Conservation (phyloP, 1,140 invertebrate genomes). For the Calephelis nemesis region DNA sequence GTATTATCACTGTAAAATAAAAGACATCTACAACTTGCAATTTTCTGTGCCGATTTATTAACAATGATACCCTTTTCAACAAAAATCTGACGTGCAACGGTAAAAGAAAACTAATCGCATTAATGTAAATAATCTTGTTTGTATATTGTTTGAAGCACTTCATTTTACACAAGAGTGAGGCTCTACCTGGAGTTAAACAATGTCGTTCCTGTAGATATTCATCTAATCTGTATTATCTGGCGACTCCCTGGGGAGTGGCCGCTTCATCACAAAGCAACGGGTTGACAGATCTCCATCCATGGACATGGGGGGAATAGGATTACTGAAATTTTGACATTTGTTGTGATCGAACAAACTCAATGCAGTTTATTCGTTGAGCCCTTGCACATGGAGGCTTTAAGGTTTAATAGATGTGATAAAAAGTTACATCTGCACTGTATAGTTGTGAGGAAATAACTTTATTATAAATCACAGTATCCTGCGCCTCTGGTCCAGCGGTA, state of each 20-base stretch:
- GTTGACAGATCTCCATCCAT: constrained; percentile 72
- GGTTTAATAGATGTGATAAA: constrained; percentile 2
- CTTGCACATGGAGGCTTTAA: constrained; percentile 2
- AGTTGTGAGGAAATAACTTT: not conserved
- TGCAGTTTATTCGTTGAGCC: constrained; percentile 1
- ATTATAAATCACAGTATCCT: not conserved
- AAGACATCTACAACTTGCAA: too few species aligned
- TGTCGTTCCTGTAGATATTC: constrained; percentile 65
- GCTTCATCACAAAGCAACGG: constrained; percentile 73
- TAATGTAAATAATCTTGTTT: constrained; percentile 70
- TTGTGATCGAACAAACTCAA: constrained; percentile 27
- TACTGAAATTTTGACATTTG: constrained; percentile 58
- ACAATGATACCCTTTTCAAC: constrained; percentile 59
- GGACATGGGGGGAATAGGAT: constrained; percentile 60
- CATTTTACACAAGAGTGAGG: constrained; percentile 52
- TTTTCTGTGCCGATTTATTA: too few species aligned
- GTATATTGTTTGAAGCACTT: constrained; percentile 63
- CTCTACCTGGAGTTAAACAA: constrained; percentile 53
- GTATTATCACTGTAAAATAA: too few species aligned
- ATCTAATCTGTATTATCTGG: constrained; percentile 75
- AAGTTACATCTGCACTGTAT: not conserved
- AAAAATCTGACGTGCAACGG: constrained; percentile 16
- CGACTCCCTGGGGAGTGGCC: constrained; percentile 60
- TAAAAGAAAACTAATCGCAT: constrained; percentile 54
- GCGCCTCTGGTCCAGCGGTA: too few species aligned